Evolutionary conservation across 2,797 vertebrate genomes (phyloP).

Genomic region (Alca torda): DNA sequence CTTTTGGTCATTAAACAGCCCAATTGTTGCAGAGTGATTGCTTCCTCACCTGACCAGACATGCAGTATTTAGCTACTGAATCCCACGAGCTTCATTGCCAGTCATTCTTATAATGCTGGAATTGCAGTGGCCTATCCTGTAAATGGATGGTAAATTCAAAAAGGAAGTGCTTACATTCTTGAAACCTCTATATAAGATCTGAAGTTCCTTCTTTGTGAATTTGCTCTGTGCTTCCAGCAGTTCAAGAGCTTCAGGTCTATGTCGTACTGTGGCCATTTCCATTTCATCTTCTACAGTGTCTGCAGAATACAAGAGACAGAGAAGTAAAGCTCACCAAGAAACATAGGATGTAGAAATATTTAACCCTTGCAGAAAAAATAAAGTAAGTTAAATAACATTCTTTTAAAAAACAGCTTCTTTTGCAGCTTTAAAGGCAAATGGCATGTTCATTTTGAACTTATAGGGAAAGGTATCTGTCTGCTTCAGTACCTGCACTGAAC

Average conservation of each 20-base stretch:
- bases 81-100: neutral
- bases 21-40: neutral
- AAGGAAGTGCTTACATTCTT: constrained; percentile 89
- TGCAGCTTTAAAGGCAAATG: neutral
- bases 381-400: neutral
- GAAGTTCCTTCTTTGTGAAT: constrained; percentile 97
- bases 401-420: neutral
- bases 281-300: constrained; percentile 98
- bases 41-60: neutral
- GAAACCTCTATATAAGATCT: constrained; percentile 98
- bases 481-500: neutral
- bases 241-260: constrained; percentile 94
- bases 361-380: neutral
- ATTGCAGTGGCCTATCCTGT: neutral
- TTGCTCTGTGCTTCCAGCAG: constrained; percentile 94
- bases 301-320: constrained; percentile 71
- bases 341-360: neutral
- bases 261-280: constrained; percentile 93
- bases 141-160: neutral
- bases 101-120: neutral
- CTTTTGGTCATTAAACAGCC: neutral
- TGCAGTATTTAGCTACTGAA: neutral
- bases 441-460: neutral
- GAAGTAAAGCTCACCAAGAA: neutral
- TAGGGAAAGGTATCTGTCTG: neutral